Evolutionary conservation across 2,888 invertebrate species (phyloP).

Genomic region (Myopa testacea): DNA sequence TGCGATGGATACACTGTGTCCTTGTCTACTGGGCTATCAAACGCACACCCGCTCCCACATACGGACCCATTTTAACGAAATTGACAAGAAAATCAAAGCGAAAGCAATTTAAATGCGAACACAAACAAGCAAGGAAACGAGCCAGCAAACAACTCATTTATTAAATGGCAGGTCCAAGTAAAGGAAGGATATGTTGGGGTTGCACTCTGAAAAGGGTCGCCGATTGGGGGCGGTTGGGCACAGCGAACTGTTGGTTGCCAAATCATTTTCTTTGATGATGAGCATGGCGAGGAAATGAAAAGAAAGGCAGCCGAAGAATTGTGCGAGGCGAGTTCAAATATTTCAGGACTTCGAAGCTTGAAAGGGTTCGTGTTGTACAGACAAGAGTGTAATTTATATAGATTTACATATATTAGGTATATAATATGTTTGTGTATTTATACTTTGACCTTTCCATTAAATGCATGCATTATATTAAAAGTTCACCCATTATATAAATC

Average conservation of each 20-base stretch:
- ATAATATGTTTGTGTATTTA: background rate
- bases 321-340: too few relatives aligned
- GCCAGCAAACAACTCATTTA: slow-evolving; percentile 32
- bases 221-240: background rate
- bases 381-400: too few relatives aligned
- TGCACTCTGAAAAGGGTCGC: background rate
- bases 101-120: slow-evolving; percentile 21
- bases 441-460: background rate
- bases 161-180: slow-evolving; percentile 1
- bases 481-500: too few relatives aligned
- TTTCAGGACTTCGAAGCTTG: too few relatives aligned
- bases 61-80: slow-evolving; percentile 17
- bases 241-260: background rate
- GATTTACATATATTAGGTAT: too few relatives aligned
- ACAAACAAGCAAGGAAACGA: slow-evolving; percentile 10
- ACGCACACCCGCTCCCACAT: background rate
- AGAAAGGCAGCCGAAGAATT: background rate
- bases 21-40: too few relatives aligned
- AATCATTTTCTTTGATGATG: slow-evolving; percentile 4
- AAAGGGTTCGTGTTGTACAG: too few relatives aligned
- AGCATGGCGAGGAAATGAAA: background rate
- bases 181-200: background rate
- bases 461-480: too few relatives aligned
- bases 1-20: too few relatives aligned
- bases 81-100: slow-evolving; percentile 32